Evolutionary conservation across 2,113 vertebrate species (phyloP).

Genomic region (Ammospiza nelsoni): DNA sequence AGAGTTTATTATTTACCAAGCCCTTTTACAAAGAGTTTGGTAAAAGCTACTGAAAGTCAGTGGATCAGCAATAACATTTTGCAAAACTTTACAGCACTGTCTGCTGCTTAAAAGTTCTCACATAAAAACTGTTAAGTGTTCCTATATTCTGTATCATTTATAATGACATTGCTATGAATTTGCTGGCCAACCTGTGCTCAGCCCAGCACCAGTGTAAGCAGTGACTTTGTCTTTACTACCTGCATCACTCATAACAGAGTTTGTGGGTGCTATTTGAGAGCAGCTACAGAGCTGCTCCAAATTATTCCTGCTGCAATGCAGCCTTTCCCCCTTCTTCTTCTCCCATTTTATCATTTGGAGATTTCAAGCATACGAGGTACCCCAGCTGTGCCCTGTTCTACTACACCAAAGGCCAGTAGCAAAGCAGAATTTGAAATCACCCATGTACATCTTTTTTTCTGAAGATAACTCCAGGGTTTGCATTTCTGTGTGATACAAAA

Average conservation of each 20-base stretch:
- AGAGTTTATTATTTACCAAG: background rate
- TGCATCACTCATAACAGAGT: background rate
- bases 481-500: background rate
- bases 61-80: background rate
- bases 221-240: background rate
- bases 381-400: background rate
- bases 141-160: background rate
- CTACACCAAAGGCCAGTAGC: background rate
- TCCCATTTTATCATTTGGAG: background rate
- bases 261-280: background rate
- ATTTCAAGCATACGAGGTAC: background rate
- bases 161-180: background rate
- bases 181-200: background rate
- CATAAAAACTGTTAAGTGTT: background rate
- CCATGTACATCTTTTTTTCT: background rate
- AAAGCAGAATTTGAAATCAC: background rate
- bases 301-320: background rate
- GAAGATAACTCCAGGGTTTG: background rate
- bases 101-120: background rate
- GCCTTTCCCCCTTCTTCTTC: background rate
- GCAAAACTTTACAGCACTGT: background rate
- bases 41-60: slow-evolving; percentile 17
- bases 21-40: background rate
- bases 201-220: background rate
- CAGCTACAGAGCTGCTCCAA: background rate